phyloP scores from a whole-genome alignment of 1,140 invertebrate genomes.

The Eupeodes corollae region DNA sequence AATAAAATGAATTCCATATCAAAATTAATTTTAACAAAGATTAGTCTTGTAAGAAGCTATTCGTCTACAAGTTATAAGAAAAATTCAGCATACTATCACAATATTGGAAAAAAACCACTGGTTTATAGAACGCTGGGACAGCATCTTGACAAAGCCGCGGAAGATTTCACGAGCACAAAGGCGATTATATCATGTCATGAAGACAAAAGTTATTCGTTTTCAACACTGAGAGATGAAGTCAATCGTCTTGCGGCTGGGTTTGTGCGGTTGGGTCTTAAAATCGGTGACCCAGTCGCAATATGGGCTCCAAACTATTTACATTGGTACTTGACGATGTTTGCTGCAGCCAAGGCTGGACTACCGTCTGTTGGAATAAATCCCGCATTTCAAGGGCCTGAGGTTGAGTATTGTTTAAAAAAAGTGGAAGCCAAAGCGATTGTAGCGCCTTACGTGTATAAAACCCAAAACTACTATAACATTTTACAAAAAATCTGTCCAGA shows the following conservation, averaged over 20 bases:
- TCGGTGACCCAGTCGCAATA: conserved; percentile 73
- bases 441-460: conserved; percentile 48
- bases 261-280: conserved; percentile 55
- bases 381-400: conserved; percentile 57
- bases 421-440: conserved; percentile 58
- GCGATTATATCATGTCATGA: conserved; percentile 49
- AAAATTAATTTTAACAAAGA: too few relatives aligned
- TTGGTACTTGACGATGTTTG: conserved; percentile 67
- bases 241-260: conserved; percentile 71
- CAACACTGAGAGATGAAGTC: conserved; percentile 47
- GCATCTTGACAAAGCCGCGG: conserved; percentile 42
- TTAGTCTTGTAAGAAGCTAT: too few relatives aligned
- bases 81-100: conserved; percentile 16
- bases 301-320: conserved; percentile 74
- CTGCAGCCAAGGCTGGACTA: conserved; percentile 64
- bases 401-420: conserved; percentile 66
- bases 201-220: conserved; percentile 46
- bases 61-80: too few relatives aligned
- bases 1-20: too few relatives aligned
- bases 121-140: conserved; percentile 45
- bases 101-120: conserved; percentile 44
- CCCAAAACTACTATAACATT: conserved; percentile 57
- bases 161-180: conserved; percentile 44
- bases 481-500: conserved; percentile 41
- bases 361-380: conserved; percentile 78